A percentile compares a stretch with the other conserved stretches of the same genome.
These are phyloP conservation scores for Pogonocichla stellata DNA, from an alignment of 2,113 vertebrate species.

Conservation along the genomic window DNA sequence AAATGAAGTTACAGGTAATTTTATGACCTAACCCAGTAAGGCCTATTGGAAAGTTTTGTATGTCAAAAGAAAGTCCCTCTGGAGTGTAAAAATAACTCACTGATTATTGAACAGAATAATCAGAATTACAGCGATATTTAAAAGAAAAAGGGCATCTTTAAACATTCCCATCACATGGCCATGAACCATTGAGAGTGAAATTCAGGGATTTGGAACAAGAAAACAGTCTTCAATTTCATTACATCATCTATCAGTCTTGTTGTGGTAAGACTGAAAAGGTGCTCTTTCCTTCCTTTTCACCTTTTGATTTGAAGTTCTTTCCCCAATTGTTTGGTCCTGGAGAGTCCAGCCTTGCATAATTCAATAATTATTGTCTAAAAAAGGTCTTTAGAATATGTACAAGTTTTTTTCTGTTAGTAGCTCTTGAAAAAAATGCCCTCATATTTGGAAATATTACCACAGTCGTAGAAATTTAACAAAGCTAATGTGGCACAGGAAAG, in stretches of 20 bases:
- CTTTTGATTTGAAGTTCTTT: not conserved
- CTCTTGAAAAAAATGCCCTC: not conserved
- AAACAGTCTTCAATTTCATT: not conserved
- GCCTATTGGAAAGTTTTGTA: not conserved
- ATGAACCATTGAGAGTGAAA: not conserved
- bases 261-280: not conserved
- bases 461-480: not conserved
- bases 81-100: not conserved
- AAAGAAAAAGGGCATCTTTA: not conserved
- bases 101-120: not conserved
- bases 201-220: not conserved
- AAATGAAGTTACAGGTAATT: not conserved
- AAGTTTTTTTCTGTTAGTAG: not conserved
- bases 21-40: not conserved
- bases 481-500: not conserved
- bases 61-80: not conserved
- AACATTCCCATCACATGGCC: not conserved
- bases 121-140: not conserved
- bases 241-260: not conserved
- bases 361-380: not conserved
- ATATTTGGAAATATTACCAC: not conserved
- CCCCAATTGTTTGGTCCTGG: not conserved
- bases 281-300: not conserved
- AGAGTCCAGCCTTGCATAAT: not conserved
- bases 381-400: not conserved